A percentile compares a stretch with the other conserved stretches of the same genome.
These are phyloP conservation scores for Struthio camelus DNA, from an alignment of 2,113 vertebrate genomes.

Conservation along the genomic window DNA sequence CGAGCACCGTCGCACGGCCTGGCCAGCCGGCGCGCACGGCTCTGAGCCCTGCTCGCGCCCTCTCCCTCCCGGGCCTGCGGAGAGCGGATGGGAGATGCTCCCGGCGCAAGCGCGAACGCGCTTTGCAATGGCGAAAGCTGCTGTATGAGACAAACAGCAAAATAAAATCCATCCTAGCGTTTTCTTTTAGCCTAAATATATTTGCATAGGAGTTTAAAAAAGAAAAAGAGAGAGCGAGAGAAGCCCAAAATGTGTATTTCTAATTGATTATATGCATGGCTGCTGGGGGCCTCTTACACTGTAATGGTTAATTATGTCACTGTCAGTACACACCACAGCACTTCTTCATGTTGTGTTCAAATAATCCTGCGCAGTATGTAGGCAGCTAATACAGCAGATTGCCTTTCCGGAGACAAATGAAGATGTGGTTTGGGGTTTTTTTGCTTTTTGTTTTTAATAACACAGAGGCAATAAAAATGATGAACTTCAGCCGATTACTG, in stretches of 20 bases:
- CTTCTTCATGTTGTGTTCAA: not conserved
- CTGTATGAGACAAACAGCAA: not conserved
- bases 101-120: fast-evolving
- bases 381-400: not conserved
- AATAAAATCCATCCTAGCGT: not conserved
- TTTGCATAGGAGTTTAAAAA: not conserved
- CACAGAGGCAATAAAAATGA: not conserved
- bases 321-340: not conserved
- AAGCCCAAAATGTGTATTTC: constrained; percentile 27
- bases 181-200: not conserved
- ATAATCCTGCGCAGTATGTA: not conserved
- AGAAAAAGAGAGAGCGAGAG: too few relatives aligned
- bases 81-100: not conserved
- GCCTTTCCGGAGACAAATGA: not conserved
- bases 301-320: constrained; percentile 62
- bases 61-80: not conserved
- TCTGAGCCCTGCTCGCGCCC: not conserved
- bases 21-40: too few relatives aligned
- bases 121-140: not conserved
- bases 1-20: too few relatives aligned
- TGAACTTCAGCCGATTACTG: not conserved
- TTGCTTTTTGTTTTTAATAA: not conserved
- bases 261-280: constrained; percentile 56
- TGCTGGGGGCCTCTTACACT: constrained; percentile 56
- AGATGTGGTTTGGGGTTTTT: not conserved